Evolutionary conservation across 64 coral and sea anemone genomes (phyloP).

Genomic region (Porites lutea): DNA sequence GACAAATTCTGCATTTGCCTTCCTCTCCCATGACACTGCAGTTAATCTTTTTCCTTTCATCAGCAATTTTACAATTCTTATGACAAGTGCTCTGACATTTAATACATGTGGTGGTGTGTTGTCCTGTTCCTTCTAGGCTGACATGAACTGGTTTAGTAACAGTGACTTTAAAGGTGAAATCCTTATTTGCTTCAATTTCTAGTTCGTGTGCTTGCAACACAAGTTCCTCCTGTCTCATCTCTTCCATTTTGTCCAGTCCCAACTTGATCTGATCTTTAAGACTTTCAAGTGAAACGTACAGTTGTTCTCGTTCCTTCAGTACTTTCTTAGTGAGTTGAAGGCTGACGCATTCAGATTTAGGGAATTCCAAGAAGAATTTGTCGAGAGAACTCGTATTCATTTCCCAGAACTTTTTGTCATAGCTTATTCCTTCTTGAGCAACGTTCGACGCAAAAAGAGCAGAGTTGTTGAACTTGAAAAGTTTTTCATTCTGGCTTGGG

Average conservation of each 20-base stretch:
- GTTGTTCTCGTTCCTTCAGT: background rate
- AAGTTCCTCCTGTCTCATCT: conserved; percentile 39
- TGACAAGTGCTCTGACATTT: conserved; percentile 47
- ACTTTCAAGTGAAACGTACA: background rate
- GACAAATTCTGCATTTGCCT: conserved; percentile 21
- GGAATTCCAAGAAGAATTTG: background rate
- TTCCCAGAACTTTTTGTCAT: conserved; percentile 31
- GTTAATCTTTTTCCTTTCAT: background rate
- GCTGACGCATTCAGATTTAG: conserved; percentile 13
- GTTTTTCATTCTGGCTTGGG: background rate
- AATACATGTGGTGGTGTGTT: conserved; percentile 45
- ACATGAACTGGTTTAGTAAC: background rate
- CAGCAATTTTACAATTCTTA: background rate
- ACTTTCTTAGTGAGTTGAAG: conserved; percentile 44
- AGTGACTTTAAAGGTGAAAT: conserved; percentile 1
- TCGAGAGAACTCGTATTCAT: conserved; percentile 19
- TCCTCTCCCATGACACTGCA: background rate
- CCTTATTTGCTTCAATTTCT: conserved; percentile 48
- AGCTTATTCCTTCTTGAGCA: background rate
- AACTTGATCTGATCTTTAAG: background rate
- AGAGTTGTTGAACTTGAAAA: conserved; percentile 59
- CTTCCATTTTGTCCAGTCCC: conserved; percentile 16
- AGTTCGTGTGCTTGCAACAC: conserved; percentile 19
- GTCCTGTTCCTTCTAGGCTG: conserved; percentile 7
- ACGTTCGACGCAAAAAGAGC: background rate